phyloP scores from a whole-genome alignment of 2,888 invertebrate species.

The Acrobasis suavella region DNA sequence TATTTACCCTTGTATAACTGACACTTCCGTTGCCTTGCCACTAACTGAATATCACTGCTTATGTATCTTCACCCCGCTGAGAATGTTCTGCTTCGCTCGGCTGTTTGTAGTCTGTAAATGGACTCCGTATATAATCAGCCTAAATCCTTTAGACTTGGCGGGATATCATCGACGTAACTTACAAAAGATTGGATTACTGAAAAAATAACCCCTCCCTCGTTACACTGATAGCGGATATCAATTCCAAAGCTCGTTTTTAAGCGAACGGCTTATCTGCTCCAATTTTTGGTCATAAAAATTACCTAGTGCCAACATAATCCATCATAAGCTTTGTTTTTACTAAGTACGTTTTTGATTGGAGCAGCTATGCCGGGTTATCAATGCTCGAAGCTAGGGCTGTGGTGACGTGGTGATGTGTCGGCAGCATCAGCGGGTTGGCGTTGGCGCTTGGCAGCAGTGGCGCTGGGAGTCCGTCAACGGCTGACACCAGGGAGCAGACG shows the following conservation, averaged over 20 bases:
- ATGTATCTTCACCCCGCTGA: conserved; percentile 78
- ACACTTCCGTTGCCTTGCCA: conserved; percentile 78
- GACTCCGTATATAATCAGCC: conserved; percentile 35
- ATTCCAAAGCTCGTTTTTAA: conserved; percentile 51
- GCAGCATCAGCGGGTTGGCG: conserved; percentile 83
- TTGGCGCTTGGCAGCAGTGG: conserved; percentile 80
- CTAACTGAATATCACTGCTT: conserved; percentile 80
- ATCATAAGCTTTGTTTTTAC: conserved; percentile 30
- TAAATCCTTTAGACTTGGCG: conserved; percentile 52
- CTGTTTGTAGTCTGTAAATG: conserved; percentile 53
- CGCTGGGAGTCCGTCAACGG: conserved; percentile 64
- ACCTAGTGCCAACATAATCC: conserved; percentile 32
- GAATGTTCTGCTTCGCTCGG: conserved; percentile 81
- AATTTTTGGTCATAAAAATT: conserved; percentile 35
- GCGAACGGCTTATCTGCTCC: conserved; percentile 71
- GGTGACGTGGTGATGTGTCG: conserved; percentile 81
- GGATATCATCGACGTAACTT: conserved; percentile 54
- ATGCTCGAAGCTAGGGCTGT: conserved; percentile 68
- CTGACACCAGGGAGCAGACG: conserved; percentile 63
- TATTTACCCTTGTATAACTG: conserved; percentile 55
- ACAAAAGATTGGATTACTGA: conserved; percentile 41
- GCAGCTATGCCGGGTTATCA: conserved; percentile 64
- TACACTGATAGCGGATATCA: conserved; percentile 45
- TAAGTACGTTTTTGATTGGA: conserved; percentile 47
- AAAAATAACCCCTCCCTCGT: conserved; percentile 45